phyloP scores from a whole-genome alignment of 2,797 vertebrate species.

The Xenops minutus region DNA sequence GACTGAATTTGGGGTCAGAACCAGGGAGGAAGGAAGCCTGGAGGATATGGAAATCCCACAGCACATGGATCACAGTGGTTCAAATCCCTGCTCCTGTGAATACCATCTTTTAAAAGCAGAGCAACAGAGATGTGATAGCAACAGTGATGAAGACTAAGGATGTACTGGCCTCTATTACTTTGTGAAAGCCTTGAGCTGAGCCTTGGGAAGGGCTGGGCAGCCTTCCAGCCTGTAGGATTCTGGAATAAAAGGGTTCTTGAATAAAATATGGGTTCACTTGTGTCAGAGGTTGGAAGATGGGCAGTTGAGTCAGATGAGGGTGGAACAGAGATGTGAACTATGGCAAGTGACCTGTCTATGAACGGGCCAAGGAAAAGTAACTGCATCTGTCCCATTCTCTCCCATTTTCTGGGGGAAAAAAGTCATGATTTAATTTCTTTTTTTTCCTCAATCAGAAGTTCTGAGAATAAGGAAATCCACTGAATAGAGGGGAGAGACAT shows the following conservation, averaged over 20 bases:
- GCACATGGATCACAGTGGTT: background rate
- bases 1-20: background rate
- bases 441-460: background rate
- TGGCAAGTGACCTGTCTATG: background rate
- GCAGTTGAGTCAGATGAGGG: background rate
- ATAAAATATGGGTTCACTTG: background rate
- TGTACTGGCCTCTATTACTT: background rate
- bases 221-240: accelerated
- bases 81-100: background rate
- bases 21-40: background rate
- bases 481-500: background rate
- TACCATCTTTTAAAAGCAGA: background rate
- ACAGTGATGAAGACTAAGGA: background rate
- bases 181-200: background rate
- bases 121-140: background rate
- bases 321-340: background rate
- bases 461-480: background rate
- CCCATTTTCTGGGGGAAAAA: background rate
- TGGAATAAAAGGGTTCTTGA: background rate
- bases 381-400: background rate
- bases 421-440: background rate
- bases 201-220: background rate
- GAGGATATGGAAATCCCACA: background rate
- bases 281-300: background rate
- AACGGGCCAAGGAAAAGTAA: background rate